Evolutionary conservation across 2,113 vertebrate species (phyloP).

Genomic region (Oxyura jamaicensis): DNA sequence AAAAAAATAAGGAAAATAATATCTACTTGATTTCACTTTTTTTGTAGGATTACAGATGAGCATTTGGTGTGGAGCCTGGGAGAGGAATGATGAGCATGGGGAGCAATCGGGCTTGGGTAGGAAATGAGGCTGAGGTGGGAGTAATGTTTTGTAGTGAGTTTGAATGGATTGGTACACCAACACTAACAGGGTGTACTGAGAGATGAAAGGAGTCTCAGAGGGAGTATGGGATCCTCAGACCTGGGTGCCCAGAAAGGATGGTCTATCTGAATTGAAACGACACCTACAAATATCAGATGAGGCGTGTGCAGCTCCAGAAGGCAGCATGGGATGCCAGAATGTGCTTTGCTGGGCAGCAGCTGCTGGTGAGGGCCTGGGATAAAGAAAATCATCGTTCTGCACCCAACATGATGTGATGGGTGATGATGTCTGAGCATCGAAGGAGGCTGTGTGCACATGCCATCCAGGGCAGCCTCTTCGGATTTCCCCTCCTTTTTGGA

Average conservation of each 20-base stretch:
- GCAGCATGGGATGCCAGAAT: too few species aligned
- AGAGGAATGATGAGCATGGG: background rate
- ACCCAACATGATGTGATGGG: fast-evolving
- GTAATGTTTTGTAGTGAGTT: background rate
- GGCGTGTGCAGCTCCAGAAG: background rate
- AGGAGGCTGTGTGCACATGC: fast-evolving
- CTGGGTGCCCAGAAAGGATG: background rate
- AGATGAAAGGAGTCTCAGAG: background rate
- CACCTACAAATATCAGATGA: background rate
- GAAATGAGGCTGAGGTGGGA: background rate
- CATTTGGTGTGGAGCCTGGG: background rate
- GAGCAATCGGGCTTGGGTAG: background rate
- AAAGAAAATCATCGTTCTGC: background rate
- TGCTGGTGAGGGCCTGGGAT: background rate
- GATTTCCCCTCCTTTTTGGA: background rate
- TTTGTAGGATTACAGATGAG: background rate
- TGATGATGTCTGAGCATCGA: background rate
- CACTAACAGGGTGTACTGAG: background rate
- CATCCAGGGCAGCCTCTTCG: background rate
- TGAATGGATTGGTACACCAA: background rate
- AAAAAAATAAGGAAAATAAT: background rate
- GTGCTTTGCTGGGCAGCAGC: background rate
- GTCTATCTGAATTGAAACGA: fast-evolving
- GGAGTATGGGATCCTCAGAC: background rate
- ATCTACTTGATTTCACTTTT: background rate